Evolutionary conservation across 37 sponge, comb jelly and placozoan species (phyloP), one percentile per base, ranked within the genome.

Genomic region (Tethya wilhelma): DNA sequence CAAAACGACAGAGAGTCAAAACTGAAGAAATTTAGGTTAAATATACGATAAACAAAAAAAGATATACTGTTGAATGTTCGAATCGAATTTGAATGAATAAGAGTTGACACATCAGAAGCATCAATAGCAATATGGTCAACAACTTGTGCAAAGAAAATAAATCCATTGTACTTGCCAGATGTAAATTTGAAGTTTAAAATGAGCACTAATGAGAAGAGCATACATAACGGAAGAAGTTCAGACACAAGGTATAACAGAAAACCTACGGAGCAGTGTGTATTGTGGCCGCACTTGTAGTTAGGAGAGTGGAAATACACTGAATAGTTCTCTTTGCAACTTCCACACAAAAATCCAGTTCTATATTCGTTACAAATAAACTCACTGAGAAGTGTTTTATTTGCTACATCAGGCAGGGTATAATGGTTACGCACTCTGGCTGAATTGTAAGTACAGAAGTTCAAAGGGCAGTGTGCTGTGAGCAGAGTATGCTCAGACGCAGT

Each of bases 1-100:
- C 86, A 85, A 41, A 77, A 85, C 1, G 78, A 85, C 19, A 78
- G 64, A 1, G 12, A 1, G 25, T 84, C 84, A 4, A 65, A 19
- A 34, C 75, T 84, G 45, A 75, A 75, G 44, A 85, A 85, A 59
- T 69, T 60, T n/a, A 85, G 71, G 33, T 85, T 77, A 32, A 85
- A 55, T 2, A 75, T 30, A 25, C 84, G 33, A 43, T 84, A 84
- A n/a, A 84, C 69, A 31, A 85, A 40, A 4, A 39, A 5, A 38
- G 70, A 38, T 4, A 70, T 25, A 23, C 1, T 6, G 17, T 32
- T 69, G 38, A 85, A 17, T n/a, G n/a, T n/a, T n/a, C n/a, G n/a
- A 22, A 44, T 22, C 8, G 44, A 8, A 1, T 53, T 33, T 0
- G 20, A 26, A 1, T 19, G 34, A 30, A 72, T 71, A 25, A 65